Evolutionary conservation across 2,888 invertebrate genomes (phyloP).

Genomic region (Phengaris alcon): DNA sequence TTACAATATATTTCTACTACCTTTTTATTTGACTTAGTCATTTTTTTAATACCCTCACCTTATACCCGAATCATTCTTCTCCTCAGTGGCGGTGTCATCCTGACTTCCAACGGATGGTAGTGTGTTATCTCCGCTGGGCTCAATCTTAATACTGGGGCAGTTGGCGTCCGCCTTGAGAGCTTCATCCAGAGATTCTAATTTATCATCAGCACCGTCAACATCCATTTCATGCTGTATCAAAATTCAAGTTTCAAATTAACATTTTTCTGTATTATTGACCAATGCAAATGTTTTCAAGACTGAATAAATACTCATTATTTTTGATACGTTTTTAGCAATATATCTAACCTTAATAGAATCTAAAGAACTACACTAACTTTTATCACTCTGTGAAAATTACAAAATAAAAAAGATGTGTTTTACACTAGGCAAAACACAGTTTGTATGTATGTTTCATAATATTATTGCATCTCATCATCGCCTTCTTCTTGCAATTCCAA

Average conservation of each 20-base stretch:
- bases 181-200: slow-evolving; percentile 58
- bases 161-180: slow-evolving; percentile 53
- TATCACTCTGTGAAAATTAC: no score
- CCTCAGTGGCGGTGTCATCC: slow-evolving; percentile 65
- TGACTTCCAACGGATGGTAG: slow-evolving; percentile 55
- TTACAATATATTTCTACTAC: slow-evolving; percentile 27
- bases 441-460: no score
- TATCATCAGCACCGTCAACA: slow-evolving; percentile 57
- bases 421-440: no score
- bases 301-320: no score
- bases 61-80: slow-evolving; percentile 74
- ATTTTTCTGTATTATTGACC: no score
- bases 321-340: no score
- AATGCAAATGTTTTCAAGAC: no score
- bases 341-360: no score
- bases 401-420: no score
- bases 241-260: background rate
- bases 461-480: no score
- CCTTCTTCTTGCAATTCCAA: no score
- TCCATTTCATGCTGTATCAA: slow-evolving; percentile 63
- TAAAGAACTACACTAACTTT: no score
- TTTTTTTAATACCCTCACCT: slow-evolving; percentile 48
- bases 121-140: slow-evolving; percentile 56
- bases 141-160: slow-evolving; percentile 70
- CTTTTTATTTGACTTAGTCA: background rate